Evolutionary conservation across 2,888 invertebrate genomes (phyloP).

Genomic region (Rhingia campestris): DNA sequence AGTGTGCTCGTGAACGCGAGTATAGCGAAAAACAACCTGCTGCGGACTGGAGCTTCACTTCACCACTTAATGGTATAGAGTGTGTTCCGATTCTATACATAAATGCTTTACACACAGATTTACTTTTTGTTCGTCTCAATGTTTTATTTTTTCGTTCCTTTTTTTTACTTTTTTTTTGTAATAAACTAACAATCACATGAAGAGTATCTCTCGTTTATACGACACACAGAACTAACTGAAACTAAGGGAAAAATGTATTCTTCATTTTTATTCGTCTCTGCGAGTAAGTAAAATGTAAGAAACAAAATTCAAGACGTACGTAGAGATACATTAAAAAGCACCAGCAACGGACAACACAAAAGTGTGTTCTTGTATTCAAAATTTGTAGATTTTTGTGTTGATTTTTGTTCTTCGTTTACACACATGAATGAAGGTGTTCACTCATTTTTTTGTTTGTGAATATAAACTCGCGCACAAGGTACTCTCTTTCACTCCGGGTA

Average conservation of each 20-base stretch:
- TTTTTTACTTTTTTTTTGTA: conserved; percentile 58
- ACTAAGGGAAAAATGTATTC: conserved; percentile 63
- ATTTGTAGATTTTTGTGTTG: conserved; percentile 58
- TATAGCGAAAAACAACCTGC: conserved; percentile 74
- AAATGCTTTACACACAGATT: conserved; percentile 72
- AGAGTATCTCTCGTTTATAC: conserved; percentile 68
- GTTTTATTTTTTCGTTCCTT: conserved; percentile 30
- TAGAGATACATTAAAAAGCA: conserved; percentile 65
- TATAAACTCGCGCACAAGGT: conserved; percentile 56
- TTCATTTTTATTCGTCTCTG: conserved; percentile 70
- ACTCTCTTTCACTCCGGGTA: conserved; percentile 62
- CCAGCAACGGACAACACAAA: conserved; percentile 66
- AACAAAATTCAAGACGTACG: conserved; percentile 42
- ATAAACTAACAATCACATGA: conserved; percentile 73
- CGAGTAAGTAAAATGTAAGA: conserved; percentile 36
- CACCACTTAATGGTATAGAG: conserved; percentile 68
- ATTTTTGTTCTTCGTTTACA: conserved; percentile 44
- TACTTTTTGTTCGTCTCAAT: conserved; percentile 33
- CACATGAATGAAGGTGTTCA: conserved; percentile 73
- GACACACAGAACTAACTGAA: conserved; percentile 72
- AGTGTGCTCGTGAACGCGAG: conserved; percentile 59
- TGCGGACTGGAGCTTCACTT: conserved; percentile 73
- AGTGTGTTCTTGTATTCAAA: conserved; percentile 70
- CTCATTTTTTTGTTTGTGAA: conserved; percentile 62
- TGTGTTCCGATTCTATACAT: conserved; percentile 73